Evolutionary conservation across 2,888 invertebrate species (phyloP), one percentile per base, ranked within the genome.

Genomic region (Protophormia terraenovae): DNA sequence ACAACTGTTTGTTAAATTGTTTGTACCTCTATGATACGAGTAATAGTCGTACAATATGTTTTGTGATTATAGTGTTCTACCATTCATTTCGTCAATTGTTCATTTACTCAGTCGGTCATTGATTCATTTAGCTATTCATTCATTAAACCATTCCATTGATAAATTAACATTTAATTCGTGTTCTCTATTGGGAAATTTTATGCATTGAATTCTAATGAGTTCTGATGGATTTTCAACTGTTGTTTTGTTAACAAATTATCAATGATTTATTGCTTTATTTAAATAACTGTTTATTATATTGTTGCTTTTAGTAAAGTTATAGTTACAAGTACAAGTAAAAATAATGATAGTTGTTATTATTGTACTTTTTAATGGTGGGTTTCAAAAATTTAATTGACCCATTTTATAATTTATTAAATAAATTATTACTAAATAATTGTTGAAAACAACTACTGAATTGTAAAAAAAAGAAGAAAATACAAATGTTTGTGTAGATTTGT

Each of bases 181-280:
- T 71, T 58, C 32, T 71, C 85, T 71, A 66, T 75, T 35, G 85
- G 85, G 78, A 71, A 82, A 84, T 81, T 66, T 19, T 38, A 24
- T 82, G 85, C 32, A 50, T 75, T 53, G 85, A 85, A 82, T 85
- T 71, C 75, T 78, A 85, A 82, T 85, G 82, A 82, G 78, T 66
- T 85, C 58, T 78, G 69, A 71, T 78, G 32, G 47, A 75, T 62
- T 50, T 67, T 66, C 58, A 55, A 45, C n/a, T 64, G 47, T 69
- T 82, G 50, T 47, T 53, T 71, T 35, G 47, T 64, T 78, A 78
- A 73, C 78, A 82, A 81, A 78, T 85, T 78, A 73, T 29, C 38
- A 78, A 69, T 78, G 81, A 81, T 78, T 85, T 78, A 62, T 78
- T 55, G 62, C 35, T 55, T 58, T 53, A 73, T 24, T 69, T 27